Base-by-base conservation (phyloP, 2,113 vertebrate species). In the Brachyistius frenatus region DNA sequence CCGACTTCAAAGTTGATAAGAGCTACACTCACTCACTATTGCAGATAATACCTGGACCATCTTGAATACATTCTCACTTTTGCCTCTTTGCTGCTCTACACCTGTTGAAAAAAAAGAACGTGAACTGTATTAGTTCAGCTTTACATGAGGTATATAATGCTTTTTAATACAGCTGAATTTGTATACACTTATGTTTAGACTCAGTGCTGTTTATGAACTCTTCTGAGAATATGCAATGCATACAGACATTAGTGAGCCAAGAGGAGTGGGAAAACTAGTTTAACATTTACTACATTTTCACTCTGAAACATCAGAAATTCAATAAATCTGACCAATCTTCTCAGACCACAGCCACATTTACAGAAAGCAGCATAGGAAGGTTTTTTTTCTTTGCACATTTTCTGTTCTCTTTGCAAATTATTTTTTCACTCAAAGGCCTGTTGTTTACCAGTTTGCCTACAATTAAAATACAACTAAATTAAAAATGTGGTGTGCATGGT, bases 1-100 rank as follows among this genome's bases (percentile, higher is more conserved):
- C 80, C 37, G 56, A 79, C 81, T 91, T 89, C 53, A 87, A 78
- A 88, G 75, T 14, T 80, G 65, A 87, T 82, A 84, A 85, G 72
- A 68, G 66, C 78, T 50, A n/a, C 46, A 46, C 61, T 79, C 56
- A 47, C 54, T 74, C 67, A 53, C 61, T 70, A 56, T 52, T 79
- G 73, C 63, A 83, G 80, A 73, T 84, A 86, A 83, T 88, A 82
- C 80, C 69, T 64, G 56, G 56, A 62, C 85, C 69, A 64, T 72
- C 75, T 78, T 85, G 74, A 85, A 88, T 86, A 78, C 52, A 84
- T 86, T 84, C 58, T 67, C 73, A 37, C 53, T 81, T 85, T 73
- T 63, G 53, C 78, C 36, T 76, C 55, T 58, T 57, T 82, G 54
- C 76, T 68, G 65, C 66, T 23, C 46, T 67, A 72, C 76, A 78